phyloP scores from a whole-genome alignment of 2,113 vertebrate species.

The Aix galericulata region DNA sequence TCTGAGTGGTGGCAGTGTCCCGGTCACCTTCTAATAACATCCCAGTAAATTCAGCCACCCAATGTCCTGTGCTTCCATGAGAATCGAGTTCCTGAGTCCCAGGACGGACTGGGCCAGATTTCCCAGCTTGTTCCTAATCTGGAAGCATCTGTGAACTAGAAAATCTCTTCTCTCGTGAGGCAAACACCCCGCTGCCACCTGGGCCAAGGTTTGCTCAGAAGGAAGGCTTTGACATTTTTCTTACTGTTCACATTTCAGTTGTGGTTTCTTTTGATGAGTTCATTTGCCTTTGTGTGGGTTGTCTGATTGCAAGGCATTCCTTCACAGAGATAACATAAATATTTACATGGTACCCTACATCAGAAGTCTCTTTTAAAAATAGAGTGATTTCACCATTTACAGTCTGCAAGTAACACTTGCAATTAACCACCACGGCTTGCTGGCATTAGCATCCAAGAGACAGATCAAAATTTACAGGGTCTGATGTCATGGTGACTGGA shows the following conservation, averaged over 20 bases:
- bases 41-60: background rate
- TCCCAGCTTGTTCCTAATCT: background rate
- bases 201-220: background rate
- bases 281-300: conserved; percentile 58
- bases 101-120: background rate
- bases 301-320: conserved; percentile 37
- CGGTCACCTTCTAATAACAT: background rate
- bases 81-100: background rate
- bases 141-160: conserved; percentile 16
- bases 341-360: conserved; percentile 41
- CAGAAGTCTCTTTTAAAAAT: conserved; percentile 23
- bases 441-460: conserved; percentile 10
- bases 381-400: conserved; percentile 38
- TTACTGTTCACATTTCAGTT: background rate
- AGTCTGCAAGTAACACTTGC: background rate
- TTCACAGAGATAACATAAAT: conserved; percentile 53
- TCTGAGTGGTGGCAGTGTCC: background rate
- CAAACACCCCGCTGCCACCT: background rate
- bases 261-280: conserved; percentile 49
- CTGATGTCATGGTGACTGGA: background rate
- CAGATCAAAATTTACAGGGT: background rate
- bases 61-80: background rate
- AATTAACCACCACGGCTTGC: conserved; percentile 32
- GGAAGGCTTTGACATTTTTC: background rate
- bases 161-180: background rate